Evolutionary conservation across 2,888 invertebrate species (phyloP).

Genomic region (Acleris sparsana): DNA sequence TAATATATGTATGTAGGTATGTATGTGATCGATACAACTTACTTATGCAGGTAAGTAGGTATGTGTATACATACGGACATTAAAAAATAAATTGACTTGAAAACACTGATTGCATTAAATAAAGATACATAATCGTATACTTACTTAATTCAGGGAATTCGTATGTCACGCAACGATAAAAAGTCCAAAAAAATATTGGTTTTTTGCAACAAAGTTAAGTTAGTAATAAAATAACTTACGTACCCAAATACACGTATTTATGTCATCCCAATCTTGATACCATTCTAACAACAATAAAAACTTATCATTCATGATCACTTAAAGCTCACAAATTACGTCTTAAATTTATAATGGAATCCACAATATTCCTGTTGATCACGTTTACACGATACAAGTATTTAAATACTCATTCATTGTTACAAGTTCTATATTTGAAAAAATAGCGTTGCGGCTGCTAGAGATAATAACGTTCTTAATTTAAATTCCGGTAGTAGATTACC

Average conservation of each 20-base stretch:
- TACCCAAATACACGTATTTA: slow-evolving; percentile 74
- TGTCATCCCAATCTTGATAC: slow-evolving; percentile 71
- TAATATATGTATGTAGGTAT: too few species aligned
- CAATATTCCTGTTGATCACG: not conserved
- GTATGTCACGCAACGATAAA: too few species aligned
- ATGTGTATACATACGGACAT: too few species aligned
- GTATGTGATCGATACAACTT: too few species aligned
- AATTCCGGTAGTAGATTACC: not conserved
- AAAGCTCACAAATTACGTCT: not conserved
- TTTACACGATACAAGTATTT: not conserved
- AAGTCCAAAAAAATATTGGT: too few species aligned
- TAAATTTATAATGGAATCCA: slow-evolving; percentile 19
- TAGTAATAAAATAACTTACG: slow-evolving; percentile 47
- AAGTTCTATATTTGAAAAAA: slow-evolving; percentile 21
- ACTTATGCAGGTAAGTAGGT: too few species aligned
- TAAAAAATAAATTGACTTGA: too few species aligned
- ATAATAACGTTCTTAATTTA: slow-evolving; percentile 15
- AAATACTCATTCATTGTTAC: not conserved
- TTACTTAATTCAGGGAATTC: too few species aligned
- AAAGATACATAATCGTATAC: too few species aligned
- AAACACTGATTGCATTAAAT: too few species aligned
- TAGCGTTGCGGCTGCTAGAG: not conserved
- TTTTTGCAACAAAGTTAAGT: not conserved
- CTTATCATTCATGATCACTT: slow-evolving; percentile 52
- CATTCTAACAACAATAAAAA: slow-evolving; percentile 65